Evolutionary conservation across 2,888 invertebrate genomes (phyloP).

Genomic region (Pharmacophagus antenor): DNA sequence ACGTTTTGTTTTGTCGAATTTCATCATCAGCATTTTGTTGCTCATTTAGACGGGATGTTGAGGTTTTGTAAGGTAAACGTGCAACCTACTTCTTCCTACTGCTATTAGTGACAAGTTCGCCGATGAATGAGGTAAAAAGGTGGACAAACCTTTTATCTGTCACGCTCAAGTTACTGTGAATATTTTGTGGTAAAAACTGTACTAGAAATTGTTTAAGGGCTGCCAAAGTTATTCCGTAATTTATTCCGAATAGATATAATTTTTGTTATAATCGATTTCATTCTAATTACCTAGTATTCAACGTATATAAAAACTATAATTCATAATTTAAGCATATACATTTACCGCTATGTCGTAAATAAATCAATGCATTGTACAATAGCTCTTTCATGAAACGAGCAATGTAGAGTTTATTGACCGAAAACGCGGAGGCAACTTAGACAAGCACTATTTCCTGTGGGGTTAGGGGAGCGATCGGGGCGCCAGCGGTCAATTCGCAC

Average conservation of each 20-base stretch:
- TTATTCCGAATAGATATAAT: not conserved
- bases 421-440: slow-evolving; percentile 57
- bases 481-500: slow-evolving; percentile 63
- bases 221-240: too few relatives aligned
- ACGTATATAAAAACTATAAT: not conserved
- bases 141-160: too few relatives aligned
- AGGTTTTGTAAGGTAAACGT: not conserved
- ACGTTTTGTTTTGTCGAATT: not conserved
- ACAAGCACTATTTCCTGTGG: slow-evolving; percentile 67
- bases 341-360: not conserved
- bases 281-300: not conserved
- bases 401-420: slow-evolving; percentile 53
- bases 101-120: not conserved
- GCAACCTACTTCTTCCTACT: not conserved
- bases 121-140: not conserved
- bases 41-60: not conserved
- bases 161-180: not conserved
- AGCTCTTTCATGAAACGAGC: slow-evolving; percentile 16
- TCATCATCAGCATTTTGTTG: not conserved
- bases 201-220: too few relatives aligned
- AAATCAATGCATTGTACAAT: not conserved
- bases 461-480: slow-evolving; percentile 47
- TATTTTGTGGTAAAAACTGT: not conserved
- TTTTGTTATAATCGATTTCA: not conserved
- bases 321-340: not conserved